These are phyloP conservation scores for Oncorhynchus masou DNA, from an alignment of 2,113 vertebrate genomes.

Conservation along the genomic window DNA sequence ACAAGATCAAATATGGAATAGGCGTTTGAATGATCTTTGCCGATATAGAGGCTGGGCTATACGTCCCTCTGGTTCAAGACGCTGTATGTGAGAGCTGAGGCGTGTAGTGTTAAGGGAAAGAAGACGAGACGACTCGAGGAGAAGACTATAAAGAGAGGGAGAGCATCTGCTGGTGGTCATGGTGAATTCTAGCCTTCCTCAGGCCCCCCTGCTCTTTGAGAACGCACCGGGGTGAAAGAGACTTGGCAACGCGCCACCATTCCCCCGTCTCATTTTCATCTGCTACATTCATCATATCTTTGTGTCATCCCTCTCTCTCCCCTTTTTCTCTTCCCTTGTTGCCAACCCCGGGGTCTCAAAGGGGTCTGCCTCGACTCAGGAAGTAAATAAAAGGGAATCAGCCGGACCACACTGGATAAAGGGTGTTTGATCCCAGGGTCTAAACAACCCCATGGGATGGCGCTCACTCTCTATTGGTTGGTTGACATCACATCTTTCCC, in stretches of 20 bases:
- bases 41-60: not conserved
- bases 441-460: conserved; percentile 6
- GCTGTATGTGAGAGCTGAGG: not conserved
- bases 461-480: not conserved
- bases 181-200: conserved; percentile 70
- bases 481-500: conserved; percentile 14
- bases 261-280: conserved; percentile 62
- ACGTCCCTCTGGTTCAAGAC: not conserved
- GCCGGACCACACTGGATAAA: conserved; percentile 1
- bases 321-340: conserved; percentile 24
- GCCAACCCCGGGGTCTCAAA: conserved; percentile 13
- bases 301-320: conserved; percentile 19
- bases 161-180: conserved; percentile 74
- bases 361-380: conserved; percentile 14
- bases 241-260: conserved; percentile 66
- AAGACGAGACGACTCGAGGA: not conserved
- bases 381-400: conserved; percentile 41
- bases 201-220: conserved; percentile 76
- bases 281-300: conserved; percentile 58
- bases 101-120: not conserved
- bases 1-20: too few relatives aligned
- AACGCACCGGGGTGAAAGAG: conserved; percentile 69
- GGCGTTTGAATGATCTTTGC: not conserved
- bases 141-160: conserved; percentile 14
- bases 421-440: conserved; percentile 31